Evolutionary conservation across 1,140 invertebrate species (phyloP).

Genomic region (Drosophila lini): DNA sequence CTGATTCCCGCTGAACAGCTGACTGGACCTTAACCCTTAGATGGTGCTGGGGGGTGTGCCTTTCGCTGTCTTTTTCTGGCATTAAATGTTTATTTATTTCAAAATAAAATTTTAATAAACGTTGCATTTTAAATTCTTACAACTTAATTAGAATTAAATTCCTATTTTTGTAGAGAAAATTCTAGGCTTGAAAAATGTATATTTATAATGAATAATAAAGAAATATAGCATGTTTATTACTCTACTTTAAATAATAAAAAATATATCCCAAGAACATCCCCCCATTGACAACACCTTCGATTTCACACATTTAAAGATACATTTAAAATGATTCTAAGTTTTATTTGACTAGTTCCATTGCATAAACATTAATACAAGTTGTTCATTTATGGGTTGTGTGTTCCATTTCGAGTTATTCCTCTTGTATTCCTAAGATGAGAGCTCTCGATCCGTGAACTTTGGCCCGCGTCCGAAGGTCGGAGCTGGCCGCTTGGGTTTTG

Average conservation of each 20-base stretch:
- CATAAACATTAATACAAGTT: constrained; percentile 83
- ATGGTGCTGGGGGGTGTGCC: not conserved
- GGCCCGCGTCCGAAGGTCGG: constrained; percentile 42
- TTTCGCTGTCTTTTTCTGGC: too few species aligned
- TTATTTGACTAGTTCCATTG: constrained; percentile 83
- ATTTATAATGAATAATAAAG: too few species aligned
- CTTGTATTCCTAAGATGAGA: constrained; percentile 40
- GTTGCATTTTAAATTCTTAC: not conserved
- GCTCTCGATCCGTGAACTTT: constrained; percentile 23
- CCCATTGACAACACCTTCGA: constrained; percentile 20
- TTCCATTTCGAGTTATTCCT: constrained; percentile 48
- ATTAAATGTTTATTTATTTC: not conserved
- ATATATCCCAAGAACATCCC: not conserved
- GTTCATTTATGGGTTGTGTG: constrained; percentile 62
- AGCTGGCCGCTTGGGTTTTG: constrained; percentile 57
- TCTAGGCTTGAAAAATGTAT: too few species aligned
- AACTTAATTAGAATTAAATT: too few species aligned
- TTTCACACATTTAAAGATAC: constrained; percentile 77
- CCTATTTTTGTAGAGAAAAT: too few species aligned
- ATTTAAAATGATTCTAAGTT: constrained; percentile 83
- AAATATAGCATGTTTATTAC: too few species aligned
- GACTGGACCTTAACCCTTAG: constrained; percentile 19
- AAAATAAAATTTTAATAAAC: not conserved
- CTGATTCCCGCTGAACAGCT: constrained; percentile 35
- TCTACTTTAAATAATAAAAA: not conserved